Percentiles rank a stretch among this genome's conserved stretches.
Conservation (phyloP, 2,888 invertebrate species). For the Prosapia bicincta region DNA sequence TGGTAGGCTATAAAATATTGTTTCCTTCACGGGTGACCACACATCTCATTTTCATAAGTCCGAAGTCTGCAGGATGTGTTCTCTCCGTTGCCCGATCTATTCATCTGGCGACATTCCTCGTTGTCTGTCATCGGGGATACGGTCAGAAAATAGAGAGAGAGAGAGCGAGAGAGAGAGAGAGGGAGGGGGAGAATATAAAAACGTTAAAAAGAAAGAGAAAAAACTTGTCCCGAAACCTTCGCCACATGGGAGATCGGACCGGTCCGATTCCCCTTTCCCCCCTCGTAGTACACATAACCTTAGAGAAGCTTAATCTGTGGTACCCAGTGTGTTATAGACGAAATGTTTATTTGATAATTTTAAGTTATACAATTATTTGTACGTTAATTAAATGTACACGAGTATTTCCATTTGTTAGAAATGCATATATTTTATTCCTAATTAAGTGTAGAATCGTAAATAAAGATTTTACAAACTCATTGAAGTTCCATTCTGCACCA, state of each 20-base stretch:
- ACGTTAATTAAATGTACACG: no score
- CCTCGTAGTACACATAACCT: background rate
- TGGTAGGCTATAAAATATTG: conserved; percentile 12
- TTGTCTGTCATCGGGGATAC: conserved; percentile 22
- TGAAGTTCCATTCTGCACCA: no score
- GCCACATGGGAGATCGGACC: conserved; percentile 21
- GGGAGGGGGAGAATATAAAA: background rate
- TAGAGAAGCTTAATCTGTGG: no score
- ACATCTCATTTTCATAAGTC: conserved; percentile 25
- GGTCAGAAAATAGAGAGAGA: conserved; percentile 18
- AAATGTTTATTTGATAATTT: no score
- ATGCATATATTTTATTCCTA: no score
- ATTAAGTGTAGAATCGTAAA: no score
- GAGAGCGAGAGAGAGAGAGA: no score
- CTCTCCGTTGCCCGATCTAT: conserved; percentile 9
- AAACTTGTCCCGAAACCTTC: conserved; percentile 15
- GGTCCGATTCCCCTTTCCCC: conserved; percentile 6
- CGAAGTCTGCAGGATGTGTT: background rate
- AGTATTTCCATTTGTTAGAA: no score
- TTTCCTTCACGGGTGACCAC: conserved; percentile 14
- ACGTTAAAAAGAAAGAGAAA: background rate
- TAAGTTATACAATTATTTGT: no score
- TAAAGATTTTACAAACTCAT: no score
- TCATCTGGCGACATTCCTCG: conserved; percentile 24
- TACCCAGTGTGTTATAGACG: no score